Percentiles rank a stretch among this genome's conserved stretches.
Conservation (phyloP, 92 coral and sea anemone species). For the Bergia sp. region DNA sequence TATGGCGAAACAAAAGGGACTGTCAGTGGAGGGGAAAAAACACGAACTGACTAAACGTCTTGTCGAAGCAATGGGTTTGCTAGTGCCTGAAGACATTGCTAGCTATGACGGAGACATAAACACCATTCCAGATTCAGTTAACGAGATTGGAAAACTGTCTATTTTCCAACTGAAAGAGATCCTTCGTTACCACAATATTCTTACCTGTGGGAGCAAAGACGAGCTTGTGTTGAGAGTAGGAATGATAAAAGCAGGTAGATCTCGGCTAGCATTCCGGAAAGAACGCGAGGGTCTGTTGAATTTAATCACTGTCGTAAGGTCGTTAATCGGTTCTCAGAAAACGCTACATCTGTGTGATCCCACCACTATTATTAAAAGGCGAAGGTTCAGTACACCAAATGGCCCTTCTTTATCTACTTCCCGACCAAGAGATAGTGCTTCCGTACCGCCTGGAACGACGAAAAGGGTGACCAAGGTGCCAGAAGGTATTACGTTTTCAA, state of each 20-base stretch:
- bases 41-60: conserved; percentile 4
- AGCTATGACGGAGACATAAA: conserved; percentile 24
- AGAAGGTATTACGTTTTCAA: conserved; percentile 37
- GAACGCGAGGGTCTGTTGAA: conserved; percentile 52
- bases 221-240: conserved; percentile 49
- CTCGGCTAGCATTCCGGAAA: conserved; percentile 48
- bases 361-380: conserved; percentile 14
- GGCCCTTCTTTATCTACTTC: conserved; percentile 40
- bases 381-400: conserved; percentile 49
- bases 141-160: conserved; percentile 39
- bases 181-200: conserved; percentile 55
- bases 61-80: background rate
- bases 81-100: conserved; percentile 1
- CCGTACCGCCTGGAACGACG: conserved; percentile 15
- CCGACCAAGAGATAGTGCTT: conserved; percentile 67
- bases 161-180: conserved; percentile 47
- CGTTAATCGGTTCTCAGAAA: conserved; percentile 42
- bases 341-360: conserved; percentile 42
- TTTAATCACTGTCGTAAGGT: conserved; percentile 45
- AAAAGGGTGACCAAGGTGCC: conserved; percentile 42
- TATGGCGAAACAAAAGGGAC: background rate
- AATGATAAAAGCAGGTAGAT: conserved; percentile 49
- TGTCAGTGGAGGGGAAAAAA: conserved; percentile 26
- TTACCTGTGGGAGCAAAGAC: conserved; percentile 62
- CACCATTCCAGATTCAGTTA: conserved; percentile 24